Evolutionary conservation across 1,140 invertebrate genomes (phyloP).

Genomic region (Portunus trituberculatus): DNA sequence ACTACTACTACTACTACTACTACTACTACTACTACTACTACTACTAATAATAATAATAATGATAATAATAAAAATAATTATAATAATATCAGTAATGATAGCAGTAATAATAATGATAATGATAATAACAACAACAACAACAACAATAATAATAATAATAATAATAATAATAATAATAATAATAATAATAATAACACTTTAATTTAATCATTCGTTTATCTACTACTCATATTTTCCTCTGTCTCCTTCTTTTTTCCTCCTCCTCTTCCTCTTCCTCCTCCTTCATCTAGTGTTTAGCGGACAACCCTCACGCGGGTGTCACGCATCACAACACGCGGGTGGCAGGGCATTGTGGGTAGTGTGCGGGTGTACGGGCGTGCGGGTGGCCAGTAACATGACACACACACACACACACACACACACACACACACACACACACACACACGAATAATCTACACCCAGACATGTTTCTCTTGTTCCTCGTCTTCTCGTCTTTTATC

Average conservation of each 20-base stretch:
- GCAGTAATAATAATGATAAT: background rate
- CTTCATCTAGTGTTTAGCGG: background rate
- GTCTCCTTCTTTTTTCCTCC: background rate
- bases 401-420: background rate
- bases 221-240: background rate
- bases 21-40: background rate
- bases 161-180: conserved; percentile 15
- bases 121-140: too few species aligned
- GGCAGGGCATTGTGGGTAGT: background rate
- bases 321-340: background rate
- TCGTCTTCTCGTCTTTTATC: background rate
- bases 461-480: too few species aligned
- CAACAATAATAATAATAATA: too few species aligned
- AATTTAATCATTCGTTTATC: background rate
- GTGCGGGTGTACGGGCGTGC: background rate
- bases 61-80: background rate
- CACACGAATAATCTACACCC: background rate
- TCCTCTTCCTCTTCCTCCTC: background rate
- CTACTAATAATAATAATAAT: background rate
- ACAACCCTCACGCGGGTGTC: background rate
- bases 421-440: background rate
- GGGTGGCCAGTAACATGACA: background rate
- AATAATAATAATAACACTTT: background rate
- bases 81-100: background rate
- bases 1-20: background rate